phyloP scores from a whole-genome alignment of 1,140 invertebrate species.

The Drusus annulatus region DNA sequence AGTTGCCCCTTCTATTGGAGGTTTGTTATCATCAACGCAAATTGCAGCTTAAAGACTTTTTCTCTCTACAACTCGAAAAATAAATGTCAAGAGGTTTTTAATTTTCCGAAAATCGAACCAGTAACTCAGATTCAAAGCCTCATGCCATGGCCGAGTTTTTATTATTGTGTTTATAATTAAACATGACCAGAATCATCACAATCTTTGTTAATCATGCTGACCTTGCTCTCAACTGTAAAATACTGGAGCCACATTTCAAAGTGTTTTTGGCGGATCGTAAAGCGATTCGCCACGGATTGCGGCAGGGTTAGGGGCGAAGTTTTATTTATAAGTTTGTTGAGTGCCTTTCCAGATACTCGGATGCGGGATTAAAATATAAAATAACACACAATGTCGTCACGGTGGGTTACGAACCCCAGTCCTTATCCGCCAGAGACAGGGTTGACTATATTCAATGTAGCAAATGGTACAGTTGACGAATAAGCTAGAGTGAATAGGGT shows the following conservation, averaged over 20 bases:
- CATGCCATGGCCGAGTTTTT: too few relatives aligned
- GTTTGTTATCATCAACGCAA: too few relatives aligned
- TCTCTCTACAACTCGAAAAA: too few relatives aligned
- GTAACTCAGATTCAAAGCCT: too few relatives aligned
- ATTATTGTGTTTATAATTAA: too few relatives aligned
- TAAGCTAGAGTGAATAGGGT: too few relatives aligned
- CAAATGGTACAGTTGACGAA: neutral
- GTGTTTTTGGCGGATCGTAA: conserved; percentile 22
- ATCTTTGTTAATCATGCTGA: neutral
- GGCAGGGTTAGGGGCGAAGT: conserved; percentile 22
- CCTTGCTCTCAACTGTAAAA: neutral
- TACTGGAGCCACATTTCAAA: neutral
- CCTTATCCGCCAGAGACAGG: conserved; percentile 17
- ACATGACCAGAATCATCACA: too few relatives aligned
- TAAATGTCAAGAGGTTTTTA: too few relatives aligned
- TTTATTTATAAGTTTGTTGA: conserved; percentile 57
- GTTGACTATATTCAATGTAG: neutral
- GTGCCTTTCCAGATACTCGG: conserved; percentile 58
- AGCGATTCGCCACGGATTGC: conserved; percentile 53
- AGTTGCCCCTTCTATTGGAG: too few relatives aligned
- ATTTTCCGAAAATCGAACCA: too few relatives aligned
- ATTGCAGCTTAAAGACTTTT: too few relatives aligned
- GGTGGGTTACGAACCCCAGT: conserved; percentile 43
- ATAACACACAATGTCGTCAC: conserved; percentile 58
- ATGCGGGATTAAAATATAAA: conserved; percentile 59